Base-by-base conservation (phyloP, 53 echinoderm and acorn worm species). In the Hippasteria phrygiana region DNA sequence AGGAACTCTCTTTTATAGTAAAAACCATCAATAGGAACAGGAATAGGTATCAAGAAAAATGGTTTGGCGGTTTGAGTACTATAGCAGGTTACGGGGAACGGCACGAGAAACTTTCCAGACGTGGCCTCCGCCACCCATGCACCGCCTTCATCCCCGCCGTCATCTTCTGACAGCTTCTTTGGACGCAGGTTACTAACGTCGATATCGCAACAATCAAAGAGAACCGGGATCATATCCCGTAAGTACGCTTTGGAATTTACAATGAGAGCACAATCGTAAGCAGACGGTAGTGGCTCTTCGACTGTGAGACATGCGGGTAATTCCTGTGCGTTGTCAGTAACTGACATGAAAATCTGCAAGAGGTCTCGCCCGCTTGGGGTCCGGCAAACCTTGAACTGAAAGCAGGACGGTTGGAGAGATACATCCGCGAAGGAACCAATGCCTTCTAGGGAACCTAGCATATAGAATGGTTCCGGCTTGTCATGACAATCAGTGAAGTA, bases 381-480 rank as follows among this genome's bases (percentile, higher is more conserved):
- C 26, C 75, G 88, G 75, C 40, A 47, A 33, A 75, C 39, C 17
- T 88, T 74, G 75, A 88, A 88, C 42, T n/a, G 29, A 64, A 88
- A 88, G 4, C 14, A 17, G 2, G 43, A 31, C 8, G 88, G 88
- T 3, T 40, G 59, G 14, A 88, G 31, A 34, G 88, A 88, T 8
- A 18, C 40, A 4, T 75, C 33, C 18, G 43, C 31, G 1, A 62
- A 11, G 12, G 38, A 6, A 1, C 62, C 62, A 1, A 12, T 31
- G 14, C 56, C 29, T 12, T 88, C 88, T 27, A 88, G 74, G 11
- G 88, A 75, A 16, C 88, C 88, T 17, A 88, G 31, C 1, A 13
- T 88, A 62, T 88, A 88, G 24, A 88, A 43, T 63, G n/a, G n/a
- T n/a, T 88, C 88, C 43, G 74, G 75, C 24, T 75, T 75, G 50